Evolutionary conservation across 2,888 invertebrate species (phyloP), one percentile per base, ranked within the genome.

Genomic region (Andricus quercusramuli): DNA sequence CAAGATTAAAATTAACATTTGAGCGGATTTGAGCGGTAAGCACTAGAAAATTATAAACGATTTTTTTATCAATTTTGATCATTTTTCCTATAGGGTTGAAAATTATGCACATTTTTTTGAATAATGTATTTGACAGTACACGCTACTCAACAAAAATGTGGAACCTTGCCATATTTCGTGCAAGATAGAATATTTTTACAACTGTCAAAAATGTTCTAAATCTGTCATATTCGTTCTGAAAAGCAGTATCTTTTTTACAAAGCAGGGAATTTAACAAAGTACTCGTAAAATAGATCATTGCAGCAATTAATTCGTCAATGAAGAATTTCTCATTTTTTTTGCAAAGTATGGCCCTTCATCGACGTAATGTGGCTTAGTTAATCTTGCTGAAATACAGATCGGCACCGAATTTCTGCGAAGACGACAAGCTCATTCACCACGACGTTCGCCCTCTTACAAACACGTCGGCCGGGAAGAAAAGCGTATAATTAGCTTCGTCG

Each of bases 401-500:
- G 25, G 62, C 25, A 15, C 25, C 62, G 17, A 62, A 62, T 25
- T 62, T 3, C 62, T 15, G 62, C 22, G 62, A 15, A 62, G 62
- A 62, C 25, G 62, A 62, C 62, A 17, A 25, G 25, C 25, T 62
- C 62, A 70, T 29, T 70, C 47, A 9, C 25, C 22, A 22, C 47
- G 29, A 68, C 44, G 47, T 29, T 68, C 68, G 44, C 44, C 44
- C 44, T 68, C 25, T 20, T 77, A 62, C 32, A 62, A 41, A 65
- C 29, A 59, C 78, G 59, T 64, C 59, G 68, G 64, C 15, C 17
- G 41, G 77, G 41, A 77, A 77, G 64, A 79, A 70, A 79, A 79
- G 47, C 67, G 65, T 77, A 77, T 77, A 80, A 80, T 80, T 80
- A 78, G 62, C 62, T 25, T 41, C 64, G 65, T 64, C 70, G 74